Percentiles rank a stretch among this genome's conserved stretches.
Conservation (phyloP, 2,113 vertebrate genomes). For the Eptatretus burgeri region DNA sequence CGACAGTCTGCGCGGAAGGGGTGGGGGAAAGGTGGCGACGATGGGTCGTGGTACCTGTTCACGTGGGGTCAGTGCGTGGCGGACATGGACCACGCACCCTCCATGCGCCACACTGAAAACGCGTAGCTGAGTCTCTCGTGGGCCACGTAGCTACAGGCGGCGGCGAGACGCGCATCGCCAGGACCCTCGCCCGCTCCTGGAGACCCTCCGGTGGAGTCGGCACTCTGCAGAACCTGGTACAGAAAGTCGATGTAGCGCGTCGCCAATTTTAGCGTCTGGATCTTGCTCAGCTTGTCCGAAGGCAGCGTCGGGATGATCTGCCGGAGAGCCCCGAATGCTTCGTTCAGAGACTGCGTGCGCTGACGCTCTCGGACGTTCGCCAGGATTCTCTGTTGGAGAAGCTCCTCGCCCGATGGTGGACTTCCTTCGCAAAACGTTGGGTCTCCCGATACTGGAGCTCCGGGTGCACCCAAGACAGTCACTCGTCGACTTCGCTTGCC, state of each 20-base stretch:
- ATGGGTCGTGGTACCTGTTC: no score
- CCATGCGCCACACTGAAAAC: constrained; percentile 5
- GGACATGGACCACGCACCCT: constrained; percentile 7
- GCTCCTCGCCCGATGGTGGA: not conserved
- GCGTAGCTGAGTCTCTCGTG: constrained; percentile 5
- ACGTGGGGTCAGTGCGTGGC: not conserved
- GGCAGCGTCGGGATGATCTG: constrained; percentile 59
- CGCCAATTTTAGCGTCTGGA: constrained; percentile 52
- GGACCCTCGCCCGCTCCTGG: not conserved
- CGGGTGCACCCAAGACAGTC: not conserved
- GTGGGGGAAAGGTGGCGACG: no score
- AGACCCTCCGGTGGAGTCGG: constrained; percentile 12
- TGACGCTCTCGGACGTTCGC: constrained; percentile 51
- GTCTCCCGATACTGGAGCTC: not conserved
- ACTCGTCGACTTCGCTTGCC: constrained; percentile 4
- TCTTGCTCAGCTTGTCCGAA: constrained; percentile 61
- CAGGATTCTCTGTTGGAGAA: constrained; percentile 12
- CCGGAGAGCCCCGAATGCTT: constrained; percentile 41
- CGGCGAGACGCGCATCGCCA: not conserved
- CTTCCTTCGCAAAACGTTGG: constrained; percentile 1
- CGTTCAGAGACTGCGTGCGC: constrained; percentile 45
- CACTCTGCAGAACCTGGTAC: constrained; percentile 53
- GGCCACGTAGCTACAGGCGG: constrained; percentile 3
- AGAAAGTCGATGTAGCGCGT: constrained; percentile 56
- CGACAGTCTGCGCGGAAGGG: no score